These are phyloP conservation scores for Oriolus oriolus DNA, from an alignment of 2,113 vertebrate species.

Conservation along the genomic window DNA sequence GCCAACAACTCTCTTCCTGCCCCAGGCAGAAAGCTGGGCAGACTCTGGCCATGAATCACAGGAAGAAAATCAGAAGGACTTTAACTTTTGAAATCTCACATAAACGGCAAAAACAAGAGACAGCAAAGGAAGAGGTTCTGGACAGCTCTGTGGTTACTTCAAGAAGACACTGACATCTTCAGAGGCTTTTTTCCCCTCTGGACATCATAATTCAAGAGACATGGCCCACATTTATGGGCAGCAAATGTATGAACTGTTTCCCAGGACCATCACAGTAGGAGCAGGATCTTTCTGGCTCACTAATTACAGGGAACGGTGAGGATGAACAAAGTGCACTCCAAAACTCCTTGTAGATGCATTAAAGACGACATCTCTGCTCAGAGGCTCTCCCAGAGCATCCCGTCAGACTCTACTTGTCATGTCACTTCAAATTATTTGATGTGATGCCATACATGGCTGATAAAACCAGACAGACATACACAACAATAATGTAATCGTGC, in stretches of 20 bases:
- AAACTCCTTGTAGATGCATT: neutral
- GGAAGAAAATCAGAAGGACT: neutral
- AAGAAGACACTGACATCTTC: neutral
- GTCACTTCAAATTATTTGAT: slow-evolving; percentile 27
- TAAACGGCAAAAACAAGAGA: neutral
- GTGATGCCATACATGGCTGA: neutral
- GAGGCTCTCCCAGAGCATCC: slow-evolving; percentile 33
- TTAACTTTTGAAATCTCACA: neutral
- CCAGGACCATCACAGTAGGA: neutral
- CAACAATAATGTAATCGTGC: neutral
- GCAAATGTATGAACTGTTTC: neutral
- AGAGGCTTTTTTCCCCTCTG: neutral
- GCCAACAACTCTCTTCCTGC: neutral
- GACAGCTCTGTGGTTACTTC: neutral
- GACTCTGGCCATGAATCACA: neutral
- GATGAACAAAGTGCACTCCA: slow-evolving; percentile 10
- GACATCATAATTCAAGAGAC: neutral
- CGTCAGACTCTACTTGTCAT: neutral
- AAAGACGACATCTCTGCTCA: slow-evolving; percentile 26
- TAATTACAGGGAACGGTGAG: neutral
- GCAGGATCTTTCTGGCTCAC: neutral
- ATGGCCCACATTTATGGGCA: neutral
- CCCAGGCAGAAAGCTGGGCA: neutral
- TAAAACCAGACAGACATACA: slow-evolving; percentile 18
- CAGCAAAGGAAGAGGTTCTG: neutral